These are phyloP conservation scores for Acleris literana DNA, from an alignment of 2,888 invertebrate genomes.

Conservation along the genomic window DNA sequence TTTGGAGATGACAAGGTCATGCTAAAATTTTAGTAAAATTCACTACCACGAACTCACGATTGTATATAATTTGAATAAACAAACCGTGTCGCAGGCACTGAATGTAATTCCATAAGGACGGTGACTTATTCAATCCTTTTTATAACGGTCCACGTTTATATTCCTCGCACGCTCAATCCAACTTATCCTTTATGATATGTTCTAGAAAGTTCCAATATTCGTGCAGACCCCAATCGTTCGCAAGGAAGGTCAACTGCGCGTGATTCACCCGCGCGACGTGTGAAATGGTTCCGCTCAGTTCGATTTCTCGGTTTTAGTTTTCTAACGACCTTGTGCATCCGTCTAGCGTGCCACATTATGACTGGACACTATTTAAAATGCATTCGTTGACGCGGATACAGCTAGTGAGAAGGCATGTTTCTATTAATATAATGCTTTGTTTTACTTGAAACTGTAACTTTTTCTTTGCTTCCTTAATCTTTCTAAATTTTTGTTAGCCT, in stretches of 20 bases:
- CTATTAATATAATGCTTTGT: conserved; percentile 4
- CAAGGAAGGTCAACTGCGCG: conserved; percentile 23
- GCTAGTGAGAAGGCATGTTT: neutral
- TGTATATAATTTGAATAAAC: no score
- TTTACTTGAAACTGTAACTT: neutral
- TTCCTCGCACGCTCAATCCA: neutral
- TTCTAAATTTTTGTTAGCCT: no score
- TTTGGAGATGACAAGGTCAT: no score
- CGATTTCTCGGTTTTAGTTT: conserved; percentile 45
- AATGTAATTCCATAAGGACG: no score
- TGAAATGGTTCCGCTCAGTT: conserved; percentile 47
- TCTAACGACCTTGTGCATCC: conserved; percentile 54
- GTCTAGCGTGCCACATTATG: conserved; percentile 40
- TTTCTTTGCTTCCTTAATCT: no score
- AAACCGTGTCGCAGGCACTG: no score
- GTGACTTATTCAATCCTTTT: no score
- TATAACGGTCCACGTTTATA: no score
- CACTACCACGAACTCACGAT: no score
- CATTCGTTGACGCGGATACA: neutral
- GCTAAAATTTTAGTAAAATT: no score
- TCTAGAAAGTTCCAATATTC: conserved; percentile 34
- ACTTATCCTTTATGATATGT: conserved; percentile 21
- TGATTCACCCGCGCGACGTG: conserved; percentile 39
- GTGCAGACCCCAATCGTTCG: conserved; percentile 8
- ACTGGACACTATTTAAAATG: conserved; percentile 16